Evolutionary conservation across 2,113 vertebrate genomes (phyloP), one percentile per base, ranked within the genome.

Genomic region (Bombycilla garrulus): DNA sequence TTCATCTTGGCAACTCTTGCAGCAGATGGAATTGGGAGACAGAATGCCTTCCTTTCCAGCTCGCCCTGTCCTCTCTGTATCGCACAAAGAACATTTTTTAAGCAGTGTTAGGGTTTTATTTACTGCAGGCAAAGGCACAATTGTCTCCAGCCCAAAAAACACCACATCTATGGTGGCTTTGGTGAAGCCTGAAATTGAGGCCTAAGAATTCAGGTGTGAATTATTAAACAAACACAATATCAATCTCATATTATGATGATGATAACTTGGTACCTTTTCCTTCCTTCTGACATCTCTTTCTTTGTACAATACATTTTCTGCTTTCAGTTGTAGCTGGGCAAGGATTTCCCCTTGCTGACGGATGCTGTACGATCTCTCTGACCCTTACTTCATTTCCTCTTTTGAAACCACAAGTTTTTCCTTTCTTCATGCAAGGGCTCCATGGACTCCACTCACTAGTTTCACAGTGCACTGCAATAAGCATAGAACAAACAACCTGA

Each of bases 381-480:
- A 98, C 98, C 92, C 99, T 98, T 77, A 98, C 98, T 98, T 99
- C 99, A 96, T 99, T 98, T 80, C 99, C 99, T 88, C 98, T 98
- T 98, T 98, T 99, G 98, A 99, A 99, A 89, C 99, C 99, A 93
- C 99, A 99, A 18, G 98, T 98, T 98, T 98, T 99, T 60, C 99
- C 98, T 86, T 98, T 98, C 94, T 98, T 98, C 53, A 96, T 98
- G 95, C 99, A 99, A 70, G 98, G 97, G 93, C 98, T 98, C 99
- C 99, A 99, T 23, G 98, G 98, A 67, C 98, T 98, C 99, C 99
- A 99, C 62, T 99, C 98, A 42, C 98, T 98, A 96, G 98, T 97
- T 95, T 99, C 98, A 85, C 99, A 99, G 98, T 99, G 99, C 97
- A 99, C 99, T 99, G 97, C 87, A 98, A 96, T 47, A 97, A 96